Conservation (phyloP, 2,888 invertebrate genomes). For the Sipha maydis region DNA sequence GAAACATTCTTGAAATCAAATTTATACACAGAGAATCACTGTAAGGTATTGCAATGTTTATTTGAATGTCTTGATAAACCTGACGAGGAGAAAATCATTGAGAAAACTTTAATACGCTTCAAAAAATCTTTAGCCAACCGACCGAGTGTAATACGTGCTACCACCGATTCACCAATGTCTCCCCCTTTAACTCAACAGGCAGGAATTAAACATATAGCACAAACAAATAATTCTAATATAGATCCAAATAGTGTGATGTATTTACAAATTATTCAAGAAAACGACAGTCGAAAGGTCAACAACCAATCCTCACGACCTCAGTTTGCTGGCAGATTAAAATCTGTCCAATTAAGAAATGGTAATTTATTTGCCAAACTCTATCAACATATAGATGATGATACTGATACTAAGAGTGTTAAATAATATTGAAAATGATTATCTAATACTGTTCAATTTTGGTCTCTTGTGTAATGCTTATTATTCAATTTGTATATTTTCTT, state of each 20-base stretch:
- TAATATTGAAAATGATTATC: slow-evolving; percentile 8
- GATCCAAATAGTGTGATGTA: slow-evolving; percentile 59
- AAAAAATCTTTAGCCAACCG: slow-evolving; percentile 66
- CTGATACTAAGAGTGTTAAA: slow-evolving; percentile 65
- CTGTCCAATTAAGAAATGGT: slow-evolving; percentile 67
- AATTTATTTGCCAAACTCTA: slow-evolving; percentile 78
- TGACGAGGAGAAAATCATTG: slow-evolving; percentile 61
- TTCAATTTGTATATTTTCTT: too few species aligned
- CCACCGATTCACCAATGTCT: slow-evolving; percentile 87
- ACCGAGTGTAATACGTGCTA: slow-evolving; percentile 76
- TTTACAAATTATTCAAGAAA: slow-evolving; percentile 63
- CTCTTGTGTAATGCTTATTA: too few species aligned
- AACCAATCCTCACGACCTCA: slow-evolving; percentile 68
- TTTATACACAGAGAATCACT: slow-evolving; percentile 81
- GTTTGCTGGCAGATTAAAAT: slow-evolving; percentile 72
- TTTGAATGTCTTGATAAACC: slow-evolving; percentile 77
- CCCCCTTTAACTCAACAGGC: slow-evolving; percentile 72
- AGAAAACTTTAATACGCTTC: slow-evolving; percentile 65
- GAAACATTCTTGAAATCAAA: slow-evolving; percentile 84
- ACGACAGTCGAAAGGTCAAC: slow-evolving; percentile 63
- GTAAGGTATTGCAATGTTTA: slow-evolving; percentile 80
- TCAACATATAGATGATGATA: slow-evolving; percentile 74
- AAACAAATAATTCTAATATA: background rate
- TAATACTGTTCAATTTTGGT: too few species aligned
- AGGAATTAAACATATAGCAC: slow-evolving; percentile 32